Evolutionary conservation across 2,797 vertebrate species (phyloP).

Genomic region (Rhynchotus rufescens): DNA sequence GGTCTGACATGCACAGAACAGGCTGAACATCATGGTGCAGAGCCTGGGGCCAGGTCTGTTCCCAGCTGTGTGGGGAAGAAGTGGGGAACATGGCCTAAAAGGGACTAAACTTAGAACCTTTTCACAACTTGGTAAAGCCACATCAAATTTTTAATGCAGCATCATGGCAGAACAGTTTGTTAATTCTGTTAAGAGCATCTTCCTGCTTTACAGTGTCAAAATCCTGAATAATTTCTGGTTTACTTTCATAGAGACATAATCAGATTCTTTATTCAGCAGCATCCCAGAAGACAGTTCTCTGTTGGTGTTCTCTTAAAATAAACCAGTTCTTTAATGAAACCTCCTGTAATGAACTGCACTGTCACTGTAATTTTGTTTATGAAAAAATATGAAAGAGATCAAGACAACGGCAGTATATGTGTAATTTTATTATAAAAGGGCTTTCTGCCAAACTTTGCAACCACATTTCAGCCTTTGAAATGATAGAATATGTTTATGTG

Average conservation of each 20-base stretch:
- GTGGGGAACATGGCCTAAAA: accelerated
- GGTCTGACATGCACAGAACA: accelerated
- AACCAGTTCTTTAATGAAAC: slow-evolving; percentile 61
- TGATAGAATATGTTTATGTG: neutral
- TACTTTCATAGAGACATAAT: slow-evolving; percentile 48
- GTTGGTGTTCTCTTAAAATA: slow-evolving; percentile 64
- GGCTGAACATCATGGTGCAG: neutral
- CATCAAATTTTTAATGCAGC: slow-evolving; percentile 30
- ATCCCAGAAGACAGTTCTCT: slow-evolving; percentile 56
- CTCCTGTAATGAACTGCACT: slow-evolving; percentile 60
- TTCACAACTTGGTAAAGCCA: neutral
- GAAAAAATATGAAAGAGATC: slow-evolving; percentile 67
- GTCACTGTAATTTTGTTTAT: slow-evolving; percentile 57
- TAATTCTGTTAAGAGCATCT: slow-evolving; percentile 63
- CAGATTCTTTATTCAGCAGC: neutral
- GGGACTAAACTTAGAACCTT: neutral
- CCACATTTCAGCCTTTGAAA: slow-evolving; percentile 39
- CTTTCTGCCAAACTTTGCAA: slow-evolving; percentile 62
- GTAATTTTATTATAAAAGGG: slow-evolving; percentile 65
- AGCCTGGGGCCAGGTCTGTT: accelerated
- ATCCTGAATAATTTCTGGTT: slow-evolving; percentile 70
- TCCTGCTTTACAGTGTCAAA: slow-evolving; percentile 61
- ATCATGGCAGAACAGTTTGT: slow-evolving; percentile 52
- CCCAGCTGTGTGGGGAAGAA: neutral
- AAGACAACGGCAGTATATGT: slow-evolving; percentile 41